A percentile compares a stretch with the other conserved stretches of the same genome.
Evolutionary conservation across 2,797 vertebrate species (phyloP).

Genomic region (Neosilurus mollespiculum): DNA sequence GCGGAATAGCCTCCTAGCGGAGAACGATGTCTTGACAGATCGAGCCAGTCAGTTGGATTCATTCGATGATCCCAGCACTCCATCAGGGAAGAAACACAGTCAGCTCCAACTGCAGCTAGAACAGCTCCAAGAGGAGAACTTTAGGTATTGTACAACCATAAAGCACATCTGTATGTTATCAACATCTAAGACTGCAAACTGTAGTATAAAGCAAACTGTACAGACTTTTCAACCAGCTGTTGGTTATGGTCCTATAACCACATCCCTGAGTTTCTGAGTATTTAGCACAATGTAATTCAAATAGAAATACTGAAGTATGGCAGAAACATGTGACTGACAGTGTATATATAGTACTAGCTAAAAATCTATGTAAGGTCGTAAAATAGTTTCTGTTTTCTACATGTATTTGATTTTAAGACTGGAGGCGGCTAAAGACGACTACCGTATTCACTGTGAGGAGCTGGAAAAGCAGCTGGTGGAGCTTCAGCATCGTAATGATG

Average conservation of each 20-base stretch:
- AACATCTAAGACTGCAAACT: too few relatives aligned
- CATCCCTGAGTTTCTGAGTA: too few relatives aligned
- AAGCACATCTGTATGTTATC: background rate
- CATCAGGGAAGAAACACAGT: conserved; percentile 88
- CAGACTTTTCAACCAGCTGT: background rate
- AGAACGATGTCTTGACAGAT: conserved; percentile 93
- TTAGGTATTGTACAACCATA: conserved; percentile 74
- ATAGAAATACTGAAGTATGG: background rate
- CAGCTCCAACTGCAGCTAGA: conserved; percentile 89
- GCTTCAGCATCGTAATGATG: conserved; percentile 92
- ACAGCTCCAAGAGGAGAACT: conserved; percentile 92
- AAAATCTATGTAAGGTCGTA: background rate
- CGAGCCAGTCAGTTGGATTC: conserved; percentile 89
- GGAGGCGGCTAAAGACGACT: conserved; percentile 97
- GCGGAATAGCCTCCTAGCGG: conserved; percentile 88
- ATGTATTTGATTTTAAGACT: conserved; percentile 71
- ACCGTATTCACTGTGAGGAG: conserved; percentile 95
- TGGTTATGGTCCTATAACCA: too few relatives aligned
- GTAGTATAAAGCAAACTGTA: background rate
- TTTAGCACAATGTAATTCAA: background rate
- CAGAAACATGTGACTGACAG: background rate
- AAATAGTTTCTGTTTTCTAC: background rate
- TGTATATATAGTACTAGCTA: background rate
- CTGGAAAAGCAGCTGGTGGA: conserved; percentile 94
- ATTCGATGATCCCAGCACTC: conserved; percentile 87